These are phyloP conservation scores for Drosophila tropicalis DNA, from an alignment of 1,140 invertebrate genomes.

Conservation along the genomic window DNA sequence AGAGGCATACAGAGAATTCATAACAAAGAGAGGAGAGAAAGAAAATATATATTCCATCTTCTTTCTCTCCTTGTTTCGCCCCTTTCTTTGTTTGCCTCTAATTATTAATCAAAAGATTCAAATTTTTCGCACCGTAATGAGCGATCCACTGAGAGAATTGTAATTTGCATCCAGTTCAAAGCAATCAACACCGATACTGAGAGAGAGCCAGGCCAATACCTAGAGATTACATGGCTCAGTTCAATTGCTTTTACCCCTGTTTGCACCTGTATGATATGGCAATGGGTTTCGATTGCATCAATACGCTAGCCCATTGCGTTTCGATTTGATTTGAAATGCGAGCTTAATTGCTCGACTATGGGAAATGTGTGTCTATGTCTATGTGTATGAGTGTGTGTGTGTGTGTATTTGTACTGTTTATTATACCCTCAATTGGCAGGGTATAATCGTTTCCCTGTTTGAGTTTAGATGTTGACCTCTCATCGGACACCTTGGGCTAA, in stretches of 20 bases:
- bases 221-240: neutral
- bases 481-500: too few species aligned
- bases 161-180: slow-evolving; percentile 63
- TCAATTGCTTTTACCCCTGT: neutral
- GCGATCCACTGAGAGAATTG: slow-evolving; percentile 41
- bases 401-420: neutral
- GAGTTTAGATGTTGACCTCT: too few species aligned
- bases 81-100: slow-evolving; percentile 64
- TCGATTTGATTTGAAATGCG: slow-evolving; percentile 67
- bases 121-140: slow-evolving; percentile 4
- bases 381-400: neutral
- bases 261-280: slow-evolving; percentile 4
- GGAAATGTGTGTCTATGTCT: neutral
- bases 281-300: slow-evolving; percentile 23
- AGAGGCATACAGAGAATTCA: neutral
- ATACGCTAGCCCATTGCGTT: slow-evolving; percentile 62
- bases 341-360: slow-evolving; percentile 57
- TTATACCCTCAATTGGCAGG: slow-evolving; percentile 3
- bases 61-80: neutral
- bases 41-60: too few species aligned
- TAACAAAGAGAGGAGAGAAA: neutral
- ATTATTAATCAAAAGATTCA: slow-evolving; percentile 69
- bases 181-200: slow-evolving; percentile 51
- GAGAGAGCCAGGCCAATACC: neutral
- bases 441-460: neutral